Percentiles rank a stretch among this genome's conserved stretches.
Conservation (phyloP, 2,797 vertebrate genomes). For the Manis javanica region DNA sequence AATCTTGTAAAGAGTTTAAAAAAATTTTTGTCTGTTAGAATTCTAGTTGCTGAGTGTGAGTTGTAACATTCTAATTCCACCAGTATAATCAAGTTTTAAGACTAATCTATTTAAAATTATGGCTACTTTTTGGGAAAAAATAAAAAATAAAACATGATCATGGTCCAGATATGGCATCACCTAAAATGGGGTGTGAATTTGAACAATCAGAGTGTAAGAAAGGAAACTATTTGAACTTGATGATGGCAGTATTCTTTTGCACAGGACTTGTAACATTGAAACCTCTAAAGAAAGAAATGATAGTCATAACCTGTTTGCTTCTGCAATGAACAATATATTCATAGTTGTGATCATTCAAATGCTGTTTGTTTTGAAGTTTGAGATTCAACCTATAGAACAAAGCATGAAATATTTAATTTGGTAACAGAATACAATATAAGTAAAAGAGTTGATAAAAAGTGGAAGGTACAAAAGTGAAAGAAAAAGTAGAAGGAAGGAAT, state of each 20-base stretch:
- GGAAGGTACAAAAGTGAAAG: not conserved
- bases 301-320: not conserved
- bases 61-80: constrained; percentile 21
- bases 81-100: not conserved
- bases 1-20: not conserved
- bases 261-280: not conserved
- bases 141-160: not conserved
- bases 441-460: not conserved
- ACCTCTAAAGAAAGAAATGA: not conserved
- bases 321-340: not conserved
- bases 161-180: not conserved
- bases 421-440: constrained; percentile 17
- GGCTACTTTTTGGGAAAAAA: constrained; percentile 46
- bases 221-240: constrained; percentile 30
- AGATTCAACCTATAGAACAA: not conserved
- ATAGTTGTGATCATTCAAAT: not conserved
- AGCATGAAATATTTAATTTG: constrained; percentile 39
- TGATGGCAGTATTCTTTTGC: not conserved
- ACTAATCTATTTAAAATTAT: constrained; percentile 39
- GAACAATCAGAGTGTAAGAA: not conserved
- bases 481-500: not conserved
- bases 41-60: not conserved
- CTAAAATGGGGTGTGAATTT: not conserved
- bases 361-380: constrained; percentile 33
- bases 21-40: not conserved